Conservation (phyloP, 2,113 vertebrate species). For the Brachypteracias leptosomus region DNA sequence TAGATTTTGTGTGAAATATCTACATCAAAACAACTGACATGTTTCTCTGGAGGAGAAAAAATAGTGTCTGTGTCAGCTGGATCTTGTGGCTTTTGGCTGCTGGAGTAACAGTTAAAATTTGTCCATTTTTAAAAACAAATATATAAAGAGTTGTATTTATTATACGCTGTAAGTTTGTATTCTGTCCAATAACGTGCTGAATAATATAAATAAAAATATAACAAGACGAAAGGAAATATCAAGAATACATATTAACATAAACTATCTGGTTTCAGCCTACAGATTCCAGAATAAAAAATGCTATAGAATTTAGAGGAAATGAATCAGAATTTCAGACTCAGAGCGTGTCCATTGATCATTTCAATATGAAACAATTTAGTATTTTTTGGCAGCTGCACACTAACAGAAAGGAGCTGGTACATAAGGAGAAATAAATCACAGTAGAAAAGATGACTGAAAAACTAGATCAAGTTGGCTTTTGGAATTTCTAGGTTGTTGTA, state of each 20-base stretch:
- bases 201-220: background rate
- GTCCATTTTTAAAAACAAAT: background rate
- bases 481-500: background rate
- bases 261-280: background rate
- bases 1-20: background rate
- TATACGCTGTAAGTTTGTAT: background rate
- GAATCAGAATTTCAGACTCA: background rate
- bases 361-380: background rate
- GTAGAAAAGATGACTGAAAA: background rate
- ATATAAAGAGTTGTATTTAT: background rate
- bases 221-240: background rate
- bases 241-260: background rate
- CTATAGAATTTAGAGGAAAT: background rate
- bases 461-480: background rate
- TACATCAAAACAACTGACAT: background rate
- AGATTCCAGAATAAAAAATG: background rate
- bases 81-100: constrained; percentile 43
- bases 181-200: background rate
- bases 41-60: background rate
- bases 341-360: background rate
- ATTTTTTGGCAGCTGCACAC: background rate
- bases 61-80: constrained; percentile 6
- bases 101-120: constrained; percentile 17
- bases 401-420: background rate
- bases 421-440: background rate